Base-by-base conservation (phyloP, 1,140 invertebrate genomes). In the Drosophila prosaltans region DNA sequence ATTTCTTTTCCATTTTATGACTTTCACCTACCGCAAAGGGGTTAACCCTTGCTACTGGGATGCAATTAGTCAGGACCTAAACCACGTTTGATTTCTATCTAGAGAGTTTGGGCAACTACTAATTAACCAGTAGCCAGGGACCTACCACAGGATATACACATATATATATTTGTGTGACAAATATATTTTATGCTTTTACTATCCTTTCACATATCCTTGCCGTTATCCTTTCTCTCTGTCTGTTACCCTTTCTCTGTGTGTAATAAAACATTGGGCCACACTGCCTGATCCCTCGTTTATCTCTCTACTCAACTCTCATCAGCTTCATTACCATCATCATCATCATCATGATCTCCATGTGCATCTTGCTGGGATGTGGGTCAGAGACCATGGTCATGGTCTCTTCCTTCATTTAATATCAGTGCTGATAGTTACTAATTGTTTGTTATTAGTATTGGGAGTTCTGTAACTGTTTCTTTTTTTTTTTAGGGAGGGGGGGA, bases 341-440 rank as follows among this genome's bases (percentile, higher is more conserved):
- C 8, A 7, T 6, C 11, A 40, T 59, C 48, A 74, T 74, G 69
- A 48, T 45, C 67, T 26, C 10, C 11, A 28, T 62, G 74, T 54
- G 39, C 67, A 45, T 45, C 54, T 60, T 57, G 67, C 57, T 39
- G 45, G 54, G 11, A 80, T 82, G 63, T 85, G 78, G 78, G 81
- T 85, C 81, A 72, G 59, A 62, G 28, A 58, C 26, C 36, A 32
- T 45, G 41, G 55, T 51, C 26, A 21, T 26, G 32, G 45, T 69
- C 36, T 65, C 16, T 48, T 6, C 16, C 2, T 48, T 48, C 21
- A 41, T 54, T 70, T 85, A 85, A 85, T 85, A 32, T 75, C 81
- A 81, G 77, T 66, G 66, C 74, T 66, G 67, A 89, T 88, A 83
- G 80, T 83, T 80, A 80, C 84, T 89, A 88, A 88, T 88, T 88